Base-by-base conservation (phyloP, 2,797 vertebrate genomes). In the Pseudochaenichthys georgianus region DNA sequence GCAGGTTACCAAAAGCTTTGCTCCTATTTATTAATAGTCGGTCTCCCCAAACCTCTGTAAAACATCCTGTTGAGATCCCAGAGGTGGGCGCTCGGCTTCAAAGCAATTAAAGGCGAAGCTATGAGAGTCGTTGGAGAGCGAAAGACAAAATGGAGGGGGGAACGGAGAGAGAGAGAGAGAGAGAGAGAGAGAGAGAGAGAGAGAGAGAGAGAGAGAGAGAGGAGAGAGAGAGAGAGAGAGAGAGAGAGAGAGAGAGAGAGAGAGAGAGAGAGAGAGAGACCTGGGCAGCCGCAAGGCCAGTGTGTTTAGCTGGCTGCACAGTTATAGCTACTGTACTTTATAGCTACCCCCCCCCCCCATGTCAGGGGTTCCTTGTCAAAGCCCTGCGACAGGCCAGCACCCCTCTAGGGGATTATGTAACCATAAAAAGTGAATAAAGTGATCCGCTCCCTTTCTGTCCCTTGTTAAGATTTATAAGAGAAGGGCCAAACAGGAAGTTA, bases 81-180 rank as follows among this genome's bases (percentile, higher is more conserved):
- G 81, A 88, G 89, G 88, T 92, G 83, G 86, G 80, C 87, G 54
- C 87, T 78, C 64, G 16, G 90, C 91, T 93, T 93, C 88, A 88
- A 89, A 94, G 93, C 93, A 94, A 94, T 94, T 94, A 92, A 93
- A 93, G 90, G 71, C 9, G 28, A 80, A 79, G 87, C 84, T 78
- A 78, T 57, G 47, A 79, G 88, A 86, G 58, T 15, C 34, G 73
- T 70, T 67, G 64, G 74, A 78, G 67, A 73, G 80, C 46, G 54
- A 65, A 66, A n/a, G 52, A 73, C 21, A 73, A 71, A 73, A 83
- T 48, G 46, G 72, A 78, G 52, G 47, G 75, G n/a, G n/a, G n/a
- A n/a, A n/a, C n/a, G n/a, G n/a, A n/a, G n/a, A n/a, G n/a, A n/a
- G n/a, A n/a, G n/a, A n/a, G n/a, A n/a, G 67, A 64, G 31, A 16